Base-by-base conservation (phyloP, 1,140 invertebrate genomes). In the Dreissena polymorpha region DNA sequence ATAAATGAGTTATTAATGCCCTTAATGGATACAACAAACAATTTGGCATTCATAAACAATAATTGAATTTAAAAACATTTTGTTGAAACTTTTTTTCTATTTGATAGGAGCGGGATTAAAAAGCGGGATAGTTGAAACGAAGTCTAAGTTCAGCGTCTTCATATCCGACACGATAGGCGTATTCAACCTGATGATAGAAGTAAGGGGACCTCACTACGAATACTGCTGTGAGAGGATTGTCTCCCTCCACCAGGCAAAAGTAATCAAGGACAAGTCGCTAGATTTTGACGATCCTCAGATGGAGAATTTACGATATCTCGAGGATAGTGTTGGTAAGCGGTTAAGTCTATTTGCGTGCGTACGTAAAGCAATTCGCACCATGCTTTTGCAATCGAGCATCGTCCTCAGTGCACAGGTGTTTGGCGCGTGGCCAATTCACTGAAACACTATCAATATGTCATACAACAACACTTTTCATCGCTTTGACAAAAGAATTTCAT, bases 111-210 rank as follows among this genome's bases (percentile, higher is more conserved):
- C 87, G 53, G 92, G 92, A 6, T 70, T 92, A 13, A 87, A 83
- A 12, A 85, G 85, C 6, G 92, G 89, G 6, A 87, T 90, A 63
- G 88, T 90, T 27, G 89, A 90, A 12, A 80, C 86, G 50, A 88
- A 88, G 67, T 85, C 88, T 12, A 88, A 89, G 69, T 92, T 92
- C 70, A 91, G 87, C 57, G 85, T 92, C 13, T 60, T 88, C 0
- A 82, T 84, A 0, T 83, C 88, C 0, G 87, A 90, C 50, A 84
- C 87, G n/a, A 82, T 82, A 21, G 84, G 80, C 12, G 86, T 85
- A n/a, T 84, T 90, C 0, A 86, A 91, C 72, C 73, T 92, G 7
- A 67, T 86, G 18, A 84, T 92, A 8, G 88, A 91, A 21, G 89
- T 92, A 6, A 82, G 85, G n/a, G 90, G 89, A 18, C 90, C 91